Percentiles rank a stretch among this genome's conserved stretches.
Evolutionary conservation across 2,113 vertebrate genomes (phyloP).

Genomic region (Todiramphus chloris): DNA sequence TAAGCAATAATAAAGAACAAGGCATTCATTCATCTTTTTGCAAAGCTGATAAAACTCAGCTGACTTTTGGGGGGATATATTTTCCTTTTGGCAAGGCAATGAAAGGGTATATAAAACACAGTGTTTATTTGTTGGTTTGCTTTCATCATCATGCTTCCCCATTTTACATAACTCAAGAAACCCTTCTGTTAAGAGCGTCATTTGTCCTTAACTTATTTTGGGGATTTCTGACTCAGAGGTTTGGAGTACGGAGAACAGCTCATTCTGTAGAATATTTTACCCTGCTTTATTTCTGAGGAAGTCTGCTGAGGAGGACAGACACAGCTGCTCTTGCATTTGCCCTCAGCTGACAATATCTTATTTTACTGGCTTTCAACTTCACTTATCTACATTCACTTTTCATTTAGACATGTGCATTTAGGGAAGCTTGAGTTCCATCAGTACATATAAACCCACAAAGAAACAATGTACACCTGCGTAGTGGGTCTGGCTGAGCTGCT

Average conservation of each 20-base stretch:
- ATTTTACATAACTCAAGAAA: background rate
- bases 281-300: background rate
- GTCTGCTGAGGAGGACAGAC: background rate
- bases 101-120: constrained; percentile 20
- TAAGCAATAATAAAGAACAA: constrained; percentile 77
- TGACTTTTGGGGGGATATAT: constrained; percentile 61
- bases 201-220: background rate
- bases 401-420: background rate
- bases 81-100: constrained; percentile 35
- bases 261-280: background rate
- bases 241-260: background rate
- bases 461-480: background rate
- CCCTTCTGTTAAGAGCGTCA: background rate
- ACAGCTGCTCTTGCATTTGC: background rate
- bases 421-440: background rate
- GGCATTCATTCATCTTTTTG: constrained; percentile 73
- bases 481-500: no score
- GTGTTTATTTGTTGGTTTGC: background rate
- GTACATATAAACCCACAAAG: background rate
- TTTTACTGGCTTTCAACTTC: background rate
- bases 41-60: constrained; percentile 71
- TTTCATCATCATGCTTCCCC: constrained; percentile 22
- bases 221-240: background rate
- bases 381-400: background rate
- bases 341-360: background rate